Percentiles rank a stretch among this genome's conserved stretches.
Evolutionary conservation across 2,797 vertebrate genomes (phyloP).

Genomic region (Notolepis coatsorum): DNA sequence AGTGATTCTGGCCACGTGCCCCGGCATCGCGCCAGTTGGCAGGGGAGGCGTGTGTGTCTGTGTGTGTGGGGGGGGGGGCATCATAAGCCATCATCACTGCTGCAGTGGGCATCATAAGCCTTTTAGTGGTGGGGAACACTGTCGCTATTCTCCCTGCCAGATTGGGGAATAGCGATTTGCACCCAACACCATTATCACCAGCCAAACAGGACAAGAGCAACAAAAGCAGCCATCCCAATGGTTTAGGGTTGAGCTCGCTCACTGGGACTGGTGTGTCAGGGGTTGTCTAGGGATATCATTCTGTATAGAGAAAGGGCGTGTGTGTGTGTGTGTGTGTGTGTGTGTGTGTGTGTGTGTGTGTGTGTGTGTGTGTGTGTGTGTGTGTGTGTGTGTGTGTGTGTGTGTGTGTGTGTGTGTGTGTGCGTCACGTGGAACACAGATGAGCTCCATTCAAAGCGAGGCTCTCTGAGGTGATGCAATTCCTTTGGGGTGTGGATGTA

Average conservation of each 20-base stretch:
- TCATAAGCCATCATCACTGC: too few relatives aligned
- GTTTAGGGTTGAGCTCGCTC: constrained; percentile 55
- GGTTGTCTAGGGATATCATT: constrained; percentile 25
- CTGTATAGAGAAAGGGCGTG: constrained; percentile 5
- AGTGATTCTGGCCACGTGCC: constrained; percentile 61
- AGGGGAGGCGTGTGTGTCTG: too few relatives aligned
- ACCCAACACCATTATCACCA: constrained; percentile 61
- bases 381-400: background rate
- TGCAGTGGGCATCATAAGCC: constrained; percentile 56
- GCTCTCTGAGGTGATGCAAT: constrained; percentile 14
- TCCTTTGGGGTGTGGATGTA: background rate
- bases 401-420: background rate
- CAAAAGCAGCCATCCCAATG: constrained; percentile 44
- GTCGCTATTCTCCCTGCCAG: constrained; percentile 41
- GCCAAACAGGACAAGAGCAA: constrained; percentile 50
- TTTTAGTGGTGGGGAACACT: constrained; percentile 55
- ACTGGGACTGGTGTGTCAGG: constrained; percentile 44
- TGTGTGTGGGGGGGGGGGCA: too few relatives aligned
- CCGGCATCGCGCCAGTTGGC: constrained; percentile 21
- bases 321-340: background rate
- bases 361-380: background rate
- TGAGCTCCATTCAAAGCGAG: constrained; percentile 10
- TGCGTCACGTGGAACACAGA: constrained; percentile 11
- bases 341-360: background rate
- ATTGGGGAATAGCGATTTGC: constrained; percentile 59